Evolutionary conservation across 1,140 invertebrate genomes (phyloP), one percentile per base, ranked within the genome.

Genomic region (Scaptodrosophila lebanonensis): DNA sequence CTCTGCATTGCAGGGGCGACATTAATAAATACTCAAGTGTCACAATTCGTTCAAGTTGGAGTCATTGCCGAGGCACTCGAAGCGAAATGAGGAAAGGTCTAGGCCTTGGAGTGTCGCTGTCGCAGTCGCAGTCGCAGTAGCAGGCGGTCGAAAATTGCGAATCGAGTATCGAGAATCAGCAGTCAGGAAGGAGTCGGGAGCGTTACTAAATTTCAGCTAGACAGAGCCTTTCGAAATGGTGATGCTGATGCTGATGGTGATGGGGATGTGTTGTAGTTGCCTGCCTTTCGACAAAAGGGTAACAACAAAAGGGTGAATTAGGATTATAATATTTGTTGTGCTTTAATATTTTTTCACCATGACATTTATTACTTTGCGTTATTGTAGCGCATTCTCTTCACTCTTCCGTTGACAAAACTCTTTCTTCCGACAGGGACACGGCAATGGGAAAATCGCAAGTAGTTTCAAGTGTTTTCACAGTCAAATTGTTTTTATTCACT

Each of bases 401-500:
- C 32, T 35, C 42, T 22, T 44, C 57, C 44, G 42, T 30, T 49
- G 44, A 25, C 29, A 62, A 20, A 49, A 5, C 58, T 48, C 36
- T 60, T 17, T 36, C 38, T 51, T 1, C 27, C 16, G 15, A 22
- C 27, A 13, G 25, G 25, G 49, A 32, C 11, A 27, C 12, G 32
- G 58, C 52, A 32, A 72, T 67, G 66, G 39, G 58, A 83, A 75
- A 83, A 69, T 76, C 53, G 42, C 51, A 67, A 83, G 63, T 35
- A 76, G 63, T 71, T 76, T 82, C 76, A 75, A 82, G 76, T 82
- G 68, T 83, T 76, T 83, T 82, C 61, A 71, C 76, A 75, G 76
- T 82, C 66, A 76, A 82, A 83, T 76, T 76, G 76, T 83, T 83
- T 82, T 82, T 82, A 71, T 82, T 82, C 71, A 70, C 53, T 82